phyloP scores from a whole-genome alignment of 1,140 invertebrate genomes.

The Meloidogyne exigua region DNA sequence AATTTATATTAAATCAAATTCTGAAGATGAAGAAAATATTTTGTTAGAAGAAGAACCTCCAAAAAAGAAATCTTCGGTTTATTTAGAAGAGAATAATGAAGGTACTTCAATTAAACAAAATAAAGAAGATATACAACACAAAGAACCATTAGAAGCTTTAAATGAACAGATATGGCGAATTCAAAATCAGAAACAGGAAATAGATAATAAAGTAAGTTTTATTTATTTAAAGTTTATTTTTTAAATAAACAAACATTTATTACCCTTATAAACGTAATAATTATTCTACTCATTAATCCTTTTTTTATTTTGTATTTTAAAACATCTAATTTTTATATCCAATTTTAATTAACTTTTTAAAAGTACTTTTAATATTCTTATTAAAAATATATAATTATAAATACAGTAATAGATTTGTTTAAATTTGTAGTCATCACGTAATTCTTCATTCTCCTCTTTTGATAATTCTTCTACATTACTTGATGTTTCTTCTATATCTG shows the following conservation, averaged over 20 bases:
- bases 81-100: neutral
- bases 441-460: neutral
- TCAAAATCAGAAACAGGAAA: neutral
- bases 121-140: neutral
- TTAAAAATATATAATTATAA: too few relatives aligned
- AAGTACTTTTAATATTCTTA: too few relatives aligned
- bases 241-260: too few relatives aligned
- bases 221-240: too few relatives aligned
- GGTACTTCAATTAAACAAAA: neutral
- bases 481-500: neutral
- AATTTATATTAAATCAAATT: neutral
- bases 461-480: neutral
- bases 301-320: too few relatives aligned
- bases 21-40: slow-evolving; percentile 11
- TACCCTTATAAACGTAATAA: too few relatives aligned
- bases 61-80: slow-evolving; percentile 26
- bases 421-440: neutral
- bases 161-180: neutral
- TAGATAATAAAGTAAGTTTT: too few relatives aligned
- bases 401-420: neutral
- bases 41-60: neutral
- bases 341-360: too few relatives aligned
- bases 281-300: too few relatives aligned
- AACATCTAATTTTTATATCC: too few relatives aligned
- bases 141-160: neutral